These are phyloP conservation scores for Spodoptera litura DNA, from an alignment of 1,140 invertebrate species.

Conservation along the genomic window DNA sequence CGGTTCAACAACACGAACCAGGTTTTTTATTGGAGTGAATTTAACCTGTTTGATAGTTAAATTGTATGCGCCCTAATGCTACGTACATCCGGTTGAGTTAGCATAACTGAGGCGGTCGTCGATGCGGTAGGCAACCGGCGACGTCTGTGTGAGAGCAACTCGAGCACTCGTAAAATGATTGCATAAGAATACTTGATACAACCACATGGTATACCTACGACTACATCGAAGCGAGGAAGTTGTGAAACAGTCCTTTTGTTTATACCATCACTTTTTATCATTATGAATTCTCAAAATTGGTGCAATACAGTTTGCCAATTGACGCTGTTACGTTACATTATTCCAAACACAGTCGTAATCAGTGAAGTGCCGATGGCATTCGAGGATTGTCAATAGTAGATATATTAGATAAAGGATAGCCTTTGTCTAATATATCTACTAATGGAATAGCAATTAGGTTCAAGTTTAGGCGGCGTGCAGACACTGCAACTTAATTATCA, in stretches of 20 bases:
- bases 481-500: conserved; percentile 20
- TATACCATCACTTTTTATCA: conserved; percentile 30
- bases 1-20: background rate
- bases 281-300: conserved; percentile 42
- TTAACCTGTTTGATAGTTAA: conserved; percentile 21
- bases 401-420: no score
- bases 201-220: conserved; percentile 20
- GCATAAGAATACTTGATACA: conserved; percentile 42
- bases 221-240: conserved; percentile 18
- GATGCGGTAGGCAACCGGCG: conserved; percentile 6
- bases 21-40: conserved; percentile 3
- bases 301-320: conserved; percentile 34
- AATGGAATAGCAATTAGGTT: conserved; percentile 26
- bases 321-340: conserved; percentile 2
- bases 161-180: conserved; percentile 41
- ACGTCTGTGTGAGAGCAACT: conserved; percentile 35
- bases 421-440: background rate
- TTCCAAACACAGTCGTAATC: background rate
- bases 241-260: conserved; percentile 47
- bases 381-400: background rate
- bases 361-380: background rate
- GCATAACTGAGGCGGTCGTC: background rate
- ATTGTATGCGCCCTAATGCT: conserved; percentile 11
- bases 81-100: conserved; percentile 10
- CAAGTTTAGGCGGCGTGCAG: conserved; percentile 1